phyloP scores from a whole-genome alignment of 1,140 invertebrate species.

The Drosophila athabasca region DNA sequence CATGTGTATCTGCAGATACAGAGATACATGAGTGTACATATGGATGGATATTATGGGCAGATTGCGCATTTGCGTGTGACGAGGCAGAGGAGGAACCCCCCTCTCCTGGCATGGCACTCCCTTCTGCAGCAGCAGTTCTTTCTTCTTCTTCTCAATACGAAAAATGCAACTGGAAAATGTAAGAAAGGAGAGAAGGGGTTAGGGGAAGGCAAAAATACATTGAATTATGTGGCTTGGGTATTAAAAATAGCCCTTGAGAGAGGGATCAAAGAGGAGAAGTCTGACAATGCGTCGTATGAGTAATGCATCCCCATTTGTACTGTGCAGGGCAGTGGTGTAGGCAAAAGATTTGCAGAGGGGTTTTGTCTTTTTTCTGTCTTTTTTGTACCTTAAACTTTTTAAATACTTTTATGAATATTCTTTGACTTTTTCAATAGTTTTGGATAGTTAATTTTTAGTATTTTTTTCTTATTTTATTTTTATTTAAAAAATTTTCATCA shows the following conservation, averaged over 20 bases:
- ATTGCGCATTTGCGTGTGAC: conserved; percentile 65
- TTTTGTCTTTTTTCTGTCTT: no score
- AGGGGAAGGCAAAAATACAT: conserved; percentile 59
- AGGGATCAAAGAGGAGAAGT: conserved; percentile 7
- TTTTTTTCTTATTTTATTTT: no score
- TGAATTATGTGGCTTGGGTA: conserved; percentile 77
- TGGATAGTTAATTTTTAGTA: no score
- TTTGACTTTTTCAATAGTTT: no score
- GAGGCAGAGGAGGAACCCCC: conserved; percentile 12
- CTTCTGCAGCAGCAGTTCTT: conserved; percentile 1
- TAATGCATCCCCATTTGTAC: conserved; percentile 45
- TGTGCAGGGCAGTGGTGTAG: not conserved
- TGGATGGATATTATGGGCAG: conserved; percentile 37
- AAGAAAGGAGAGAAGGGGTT: not conserved
- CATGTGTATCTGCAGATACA: conserved; percentile 35
- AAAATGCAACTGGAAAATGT: conserved; percentile 71
- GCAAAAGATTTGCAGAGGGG: not conserved
- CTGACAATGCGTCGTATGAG: conserved; percentile 64
- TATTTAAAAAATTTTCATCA: no score
- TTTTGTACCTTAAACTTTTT: no score
- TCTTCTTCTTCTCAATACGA: conserved; percentile 5
- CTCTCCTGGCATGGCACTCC: not conserved
- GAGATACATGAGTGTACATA: conserved; percentile 21
- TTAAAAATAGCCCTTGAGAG: conserved; percentile 70
- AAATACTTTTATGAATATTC: no score